Base-by-base conservation (phyloP, 2,113 vertebrate genomes). In the Turdus rufiventris region DNA sequence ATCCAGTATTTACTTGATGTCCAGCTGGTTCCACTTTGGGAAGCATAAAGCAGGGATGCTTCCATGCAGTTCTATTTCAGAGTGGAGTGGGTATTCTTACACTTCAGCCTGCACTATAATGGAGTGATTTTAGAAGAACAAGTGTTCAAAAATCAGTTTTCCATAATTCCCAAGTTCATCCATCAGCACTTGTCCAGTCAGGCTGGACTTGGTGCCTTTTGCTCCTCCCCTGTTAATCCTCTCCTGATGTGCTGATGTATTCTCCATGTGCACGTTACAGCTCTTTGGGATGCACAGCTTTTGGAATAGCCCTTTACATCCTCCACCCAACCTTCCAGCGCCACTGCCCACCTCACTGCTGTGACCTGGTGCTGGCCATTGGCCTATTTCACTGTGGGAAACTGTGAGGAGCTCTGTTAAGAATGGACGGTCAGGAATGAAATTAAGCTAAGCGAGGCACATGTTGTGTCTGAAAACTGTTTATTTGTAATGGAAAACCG, bases 311-410 rank as follows among this genome's bases (percentile, higher is more conserved):
- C 18, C 25, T 26, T 65, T n/a, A 7, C 3, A 20, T 53, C 21
- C 38, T 0, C 0, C 6, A 3, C 9, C 14, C 7, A 57, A 13
- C 8, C 20, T 45, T 20, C 47, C 25, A 28, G n/a, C 3, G 8
- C 12, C 34, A 25, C 18, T 66, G 66, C 16, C 38, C 40, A 28
- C 33, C 31, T 63, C 33, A 5, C 3, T 11, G 23, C 43, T 56
- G 16, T 1, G 3, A 62, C 12, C 10, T 40, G 17, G 12, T 2
- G 4, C 19, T 38, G 34, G 36, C 33, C 9, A 29, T 4, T 34
- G 11, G 18, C 6, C 1, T 18, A 7, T 43, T 65, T 53, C 60
- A 43, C 25, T 34, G 60, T 23, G 25, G 48, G 12, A 23, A 78
- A 53, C 48, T 34, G 31, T 5, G 2, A 34, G 31, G 13, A 53